phyloP scores from a whole-genome alignment of 2,113 vertebrate genomes.

The Oenanthe melanoleuca region DNA sequence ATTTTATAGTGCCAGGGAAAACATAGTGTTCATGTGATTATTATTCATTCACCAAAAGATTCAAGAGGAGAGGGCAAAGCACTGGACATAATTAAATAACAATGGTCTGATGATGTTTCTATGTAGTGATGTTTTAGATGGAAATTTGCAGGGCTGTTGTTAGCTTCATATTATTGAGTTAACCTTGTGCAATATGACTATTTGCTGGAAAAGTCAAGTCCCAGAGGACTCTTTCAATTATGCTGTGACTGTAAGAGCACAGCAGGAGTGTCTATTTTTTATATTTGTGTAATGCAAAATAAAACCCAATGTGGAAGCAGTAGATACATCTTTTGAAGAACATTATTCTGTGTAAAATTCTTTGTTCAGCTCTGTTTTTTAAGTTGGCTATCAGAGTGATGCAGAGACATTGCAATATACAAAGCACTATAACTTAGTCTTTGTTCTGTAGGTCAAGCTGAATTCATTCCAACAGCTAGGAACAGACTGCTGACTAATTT shows the following conservation, averaged over 20 bases:
- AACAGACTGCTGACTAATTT: slow-evolving; percentile 35
- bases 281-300: slow-evolving; percentile 41
- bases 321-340: slow-evolving; percentile 37
- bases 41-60: neutral
- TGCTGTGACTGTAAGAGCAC: slow-evolving; percentile 14
- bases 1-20: neutral
- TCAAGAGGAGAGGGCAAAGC: neutral
- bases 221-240: slow-evolving; percentile 14
- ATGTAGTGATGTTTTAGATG: neutral
- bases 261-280: slow-evolving; percentile 23
- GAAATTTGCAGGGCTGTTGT: neutral
- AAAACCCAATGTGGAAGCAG: neutral
- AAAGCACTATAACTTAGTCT: slow-evolving; percentile 1
- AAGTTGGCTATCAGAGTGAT: slow-evolving; percentile 1
- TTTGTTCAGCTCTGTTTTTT: slow-evolving; percentile 31
- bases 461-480: slow-evolving; percentile 38
- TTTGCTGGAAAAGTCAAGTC: slow-evolving; percentile 27
- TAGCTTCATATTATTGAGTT: slow-evolving; percentile 32
- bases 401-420: slow-evolving; percentile 1
- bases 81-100: neutral
- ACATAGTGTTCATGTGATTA: neutral
- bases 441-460: slow-evolving; percentile 54
- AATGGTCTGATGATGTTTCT: neutral
- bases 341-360: slow-evolving; percentile 21
- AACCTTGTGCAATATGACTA: slow-evolving; percentile 20